Conservation (phyloP, 2,797 vertebrate species). For the Monodelphis domestica region DNA sequence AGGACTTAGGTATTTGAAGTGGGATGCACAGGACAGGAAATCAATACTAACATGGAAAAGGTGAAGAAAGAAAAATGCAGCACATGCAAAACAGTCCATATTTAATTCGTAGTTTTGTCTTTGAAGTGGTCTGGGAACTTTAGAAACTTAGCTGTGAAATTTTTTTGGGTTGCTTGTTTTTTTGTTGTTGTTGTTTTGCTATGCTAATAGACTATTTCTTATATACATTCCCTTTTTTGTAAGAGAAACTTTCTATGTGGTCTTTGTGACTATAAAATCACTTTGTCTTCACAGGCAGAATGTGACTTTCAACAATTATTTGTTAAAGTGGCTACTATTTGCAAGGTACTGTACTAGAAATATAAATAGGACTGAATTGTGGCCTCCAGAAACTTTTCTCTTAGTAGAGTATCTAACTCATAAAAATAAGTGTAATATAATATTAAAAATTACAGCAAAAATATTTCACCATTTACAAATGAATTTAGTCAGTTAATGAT, state of each 20-base stretch:
- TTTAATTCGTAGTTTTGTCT: neutral
- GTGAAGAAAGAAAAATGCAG: neutral
- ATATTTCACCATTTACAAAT: no score
- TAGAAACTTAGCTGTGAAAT: neutral
- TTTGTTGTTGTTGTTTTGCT: neutral
- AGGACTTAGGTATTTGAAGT: neutral
- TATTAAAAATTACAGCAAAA: no score
- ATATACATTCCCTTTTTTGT: neutral
- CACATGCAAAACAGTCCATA: neutral
- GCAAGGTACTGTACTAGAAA: neutral
- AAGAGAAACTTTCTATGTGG: neutral
- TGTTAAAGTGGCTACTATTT: neutral
- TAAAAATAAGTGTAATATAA: neutral
- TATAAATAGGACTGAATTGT: neutral
- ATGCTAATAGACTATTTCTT: neutral
- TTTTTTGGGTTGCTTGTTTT: neutral
- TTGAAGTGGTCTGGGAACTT: neutral
- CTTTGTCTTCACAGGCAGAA: neutral
- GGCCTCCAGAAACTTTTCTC: neutral
- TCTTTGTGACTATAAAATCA: neutral
- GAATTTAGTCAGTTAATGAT: neutral
- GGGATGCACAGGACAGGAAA: neutral
- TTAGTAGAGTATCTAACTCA: neutral
- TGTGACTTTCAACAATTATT: neutral
- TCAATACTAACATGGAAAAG: neutral